Conservation (phyloP, 2,113 vertebrate species). For the Caracal caracal region DNA sequence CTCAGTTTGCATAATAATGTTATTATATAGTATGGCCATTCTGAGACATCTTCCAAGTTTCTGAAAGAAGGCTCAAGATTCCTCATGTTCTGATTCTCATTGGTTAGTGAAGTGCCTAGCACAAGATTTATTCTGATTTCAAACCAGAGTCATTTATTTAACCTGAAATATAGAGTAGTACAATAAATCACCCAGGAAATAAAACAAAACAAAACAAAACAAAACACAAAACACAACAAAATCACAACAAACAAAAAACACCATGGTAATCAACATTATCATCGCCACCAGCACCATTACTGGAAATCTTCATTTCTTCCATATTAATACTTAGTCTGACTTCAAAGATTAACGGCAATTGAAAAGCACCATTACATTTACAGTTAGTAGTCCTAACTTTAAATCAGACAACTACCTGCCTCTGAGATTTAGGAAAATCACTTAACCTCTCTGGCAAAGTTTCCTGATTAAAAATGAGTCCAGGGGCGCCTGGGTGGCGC, state of each 20-base stretch:
- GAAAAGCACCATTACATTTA: neutral
- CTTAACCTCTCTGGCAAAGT: neutral
- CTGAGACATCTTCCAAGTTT: neutral
- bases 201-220: neutral
- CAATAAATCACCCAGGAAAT: neutral
- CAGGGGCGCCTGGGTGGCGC: too few species aligned
- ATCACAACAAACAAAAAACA: neutral
- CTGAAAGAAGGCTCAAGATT: neutral
- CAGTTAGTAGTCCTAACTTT: neutral
- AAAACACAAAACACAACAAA: neutral
- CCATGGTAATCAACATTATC: neutral
- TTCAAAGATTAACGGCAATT: neutral
- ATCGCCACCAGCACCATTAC: neutral
- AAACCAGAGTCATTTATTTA: neutral
- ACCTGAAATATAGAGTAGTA: neutral
- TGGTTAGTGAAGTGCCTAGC: neutral
- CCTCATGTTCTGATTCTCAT: neutral
- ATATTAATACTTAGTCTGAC: neutral
- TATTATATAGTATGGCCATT: neutral
- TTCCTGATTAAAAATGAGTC: neutral
- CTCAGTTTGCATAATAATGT: neutral
- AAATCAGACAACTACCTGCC: neutral
- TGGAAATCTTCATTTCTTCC: neutral
- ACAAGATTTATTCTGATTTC: neutral
- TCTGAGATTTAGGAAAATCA: neutral